Evolutionary conservation across 92 coral and sea anemone genomes (phyloP).

Genomic region (Plumapathes pennacea): DNA sequence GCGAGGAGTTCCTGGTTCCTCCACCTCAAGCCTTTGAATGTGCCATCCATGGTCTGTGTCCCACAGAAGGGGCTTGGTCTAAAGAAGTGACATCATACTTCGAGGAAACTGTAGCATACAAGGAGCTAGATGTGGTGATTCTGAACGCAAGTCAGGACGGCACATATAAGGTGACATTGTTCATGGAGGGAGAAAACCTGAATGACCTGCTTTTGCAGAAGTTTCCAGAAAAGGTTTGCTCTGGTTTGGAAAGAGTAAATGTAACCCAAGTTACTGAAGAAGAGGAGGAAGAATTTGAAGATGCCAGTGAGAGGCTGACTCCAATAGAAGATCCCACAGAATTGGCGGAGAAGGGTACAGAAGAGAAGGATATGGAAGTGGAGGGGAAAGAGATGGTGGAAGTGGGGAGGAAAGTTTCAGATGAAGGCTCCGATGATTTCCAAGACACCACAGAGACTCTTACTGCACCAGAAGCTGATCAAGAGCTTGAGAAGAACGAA

Average conservation of each 20-base stretch:
- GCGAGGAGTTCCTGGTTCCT: slow-evolving; percentile 70
- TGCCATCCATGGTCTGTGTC: too few relatives aligned
- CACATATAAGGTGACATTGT: too few relatives aligned
- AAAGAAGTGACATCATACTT: too few relatives aligned
- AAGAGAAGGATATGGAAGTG: neutral
- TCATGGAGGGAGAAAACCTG: neutral
- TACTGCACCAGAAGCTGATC: slow-evolving; percentile 2
- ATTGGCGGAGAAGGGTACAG: neutral
- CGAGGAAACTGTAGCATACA: too few relatives aligned
- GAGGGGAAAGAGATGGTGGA: neutral
- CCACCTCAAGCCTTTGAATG: slow-evolving; percentile 85
- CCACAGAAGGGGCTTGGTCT: too few relatives aligned
- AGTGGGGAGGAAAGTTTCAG: neutral
- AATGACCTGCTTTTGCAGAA: too few relatives aligned
- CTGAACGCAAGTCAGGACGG: neutral
- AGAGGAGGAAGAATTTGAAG: neutral
- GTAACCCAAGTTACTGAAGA: neutral
- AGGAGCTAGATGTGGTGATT: neutral
- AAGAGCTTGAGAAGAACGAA: neutral
- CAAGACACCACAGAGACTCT: neutral
- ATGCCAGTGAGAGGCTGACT: neutral
- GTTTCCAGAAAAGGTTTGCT: too few relatives aligned
- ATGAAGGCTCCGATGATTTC: neutral
- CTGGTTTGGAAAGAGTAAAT: neutral
- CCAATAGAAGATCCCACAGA: neutral